A percentile compares a stretch with the other conserved stretches of the same genome.
Conservation (phyloP, 2,888 invertebrate species). For the Drosophila ustulata region DNA sequence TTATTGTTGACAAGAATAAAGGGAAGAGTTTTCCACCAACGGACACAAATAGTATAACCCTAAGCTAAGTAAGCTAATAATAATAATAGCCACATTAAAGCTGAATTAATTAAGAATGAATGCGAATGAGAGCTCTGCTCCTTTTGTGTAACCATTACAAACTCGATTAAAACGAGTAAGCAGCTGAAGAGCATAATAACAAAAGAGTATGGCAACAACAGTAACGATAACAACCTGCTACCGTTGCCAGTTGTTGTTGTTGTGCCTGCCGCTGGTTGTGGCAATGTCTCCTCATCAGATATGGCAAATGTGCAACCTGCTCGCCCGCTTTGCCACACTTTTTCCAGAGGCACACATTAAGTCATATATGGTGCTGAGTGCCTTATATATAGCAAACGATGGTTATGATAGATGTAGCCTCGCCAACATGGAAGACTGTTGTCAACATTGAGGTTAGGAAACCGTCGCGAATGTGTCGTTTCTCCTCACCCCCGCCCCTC, state of each 20-base stretch:
- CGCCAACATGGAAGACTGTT: slow-evolving; percentile 40
- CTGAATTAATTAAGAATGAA: slow-evolving; percentile 9
- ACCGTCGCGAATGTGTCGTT: slow-evolving; percentile 51
- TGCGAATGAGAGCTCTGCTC: not conserved
- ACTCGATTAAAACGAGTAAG: slow-evolving; percentile 9
- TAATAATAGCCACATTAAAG: not conserved
- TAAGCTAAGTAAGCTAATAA: not conserved
- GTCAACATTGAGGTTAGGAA: slow-evolving; percentile 76
- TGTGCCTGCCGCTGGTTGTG: slow-evolving; percentile 11
- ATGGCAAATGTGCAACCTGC: slow-evolving; percentile 68
- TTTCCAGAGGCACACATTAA: slow-evolving; percentile 34
- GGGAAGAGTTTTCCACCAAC: no score
- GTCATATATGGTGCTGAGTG: slow-evolving; percentile 52
- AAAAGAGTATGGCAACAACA: slow-evolving; percentile 8
- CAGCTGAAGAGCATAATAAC: not conserved
- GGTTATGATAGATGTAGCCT: slow-evolving; percentile 30
- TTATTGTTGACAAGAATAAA: no score
- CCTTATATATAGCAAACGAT: slow-evolving; percentile 36
- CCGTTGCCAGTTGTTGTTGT: slow-evolving; percentile 18
- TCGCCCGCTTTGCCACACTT: slow-evolving; percentile 55
- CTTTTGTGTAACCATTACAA: slow-evolving; percentile 10
- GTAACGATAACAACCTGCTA: slow-evolving; percentile 34
- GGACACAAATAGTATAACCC: not conserved
- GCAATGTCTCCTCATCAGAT: slow-evolving; percentile 41
- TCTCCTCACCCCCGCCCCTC: not conserved